Evolutionary conservation across 2,797 vertebrate species (phyloP).

Genomic region (Aselliscus stoliczkanus): DNA sequence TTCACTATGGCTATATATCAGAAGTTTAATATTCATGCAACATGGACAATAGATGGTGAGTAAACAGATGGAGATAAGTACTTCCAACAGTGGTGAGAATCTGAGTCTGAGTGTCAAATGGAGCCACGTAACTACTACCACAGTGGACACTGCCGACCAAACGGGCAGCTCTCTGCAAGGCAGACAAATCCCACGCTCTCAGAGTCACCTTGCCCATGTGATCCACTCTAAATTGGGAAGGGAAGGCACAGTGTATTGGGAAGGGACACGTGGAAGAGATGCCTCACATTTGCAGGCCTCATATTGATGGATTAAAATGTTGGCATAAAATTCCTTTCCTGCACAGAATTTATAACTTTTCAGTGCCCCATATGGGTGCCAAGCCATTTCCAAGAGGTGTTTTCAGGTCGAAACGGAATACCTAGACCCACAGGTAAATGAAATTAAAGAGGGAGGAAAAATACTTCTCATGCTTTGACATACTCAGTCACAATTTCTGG

Average conservation of each 20-base stretch:
- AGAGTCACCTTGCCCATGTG: neutral
- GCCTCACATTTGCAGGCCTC: neutral
- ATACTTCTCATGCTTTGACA: neutral
- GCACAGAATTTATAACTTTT: neutral
- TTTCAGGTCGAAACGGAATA: neutral
- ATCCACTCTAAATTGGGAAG: neutral
- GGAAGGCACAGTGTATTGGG: neutral
- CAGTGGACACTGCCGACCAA: no score
- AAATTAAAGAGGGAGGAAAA: neutral
- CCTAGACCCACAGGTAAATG: neutral
- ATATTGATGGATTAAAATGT: fast-evolving
- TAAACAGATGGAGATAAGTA: no score
- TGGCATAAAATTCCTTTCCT: neutral
- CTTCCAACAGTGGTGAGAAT: neutral
- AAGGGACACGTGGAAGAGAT: no score
- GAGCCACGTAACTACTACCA: neutral
- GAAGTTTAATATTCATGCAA: neutral
- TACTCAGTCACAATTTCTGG: neutral
- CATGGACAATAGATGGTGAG: neutral
- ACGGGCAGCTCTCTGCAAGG: neutral
- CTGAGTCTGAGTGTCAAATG: neutral
- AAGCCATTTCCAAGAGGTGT: neutral
- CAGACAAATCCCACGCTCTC: neutral
- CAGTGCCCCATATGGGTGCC: fast-evolving
- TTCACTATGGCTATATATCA: neutral